These are phyloP conservation scores for Greenwoodochromis staneri DNA, from an alignment of 2,113 vertebrate species.

Conservation along the genomic window DNA sequence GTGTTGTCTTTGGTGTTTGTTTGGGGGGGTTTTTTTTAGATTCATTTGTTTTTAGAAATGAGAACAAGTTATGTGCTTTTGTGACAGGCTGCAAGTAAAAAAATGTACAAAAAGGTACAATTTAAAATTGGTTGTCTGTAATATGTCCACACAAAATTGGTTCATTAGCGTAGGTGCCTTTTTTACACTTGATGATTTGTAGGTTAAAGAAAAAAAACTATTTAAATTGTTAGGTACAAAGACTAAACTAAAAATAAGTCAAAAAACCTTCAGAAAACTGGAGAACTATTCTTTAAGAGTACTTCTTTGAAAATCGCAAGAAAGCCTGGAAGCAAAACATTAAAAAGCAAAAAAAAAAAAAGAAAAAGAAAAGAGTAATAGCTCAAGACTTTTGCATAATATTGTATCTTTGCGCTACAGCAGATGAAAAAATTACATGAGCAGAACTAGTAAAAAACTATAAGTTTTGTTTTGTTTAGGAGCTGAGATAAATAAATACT, in stretches of 20 bases:
- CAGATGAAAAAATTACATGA: neutral
- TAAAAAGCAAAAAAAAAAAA: neutral
- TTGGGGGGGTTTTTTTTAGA: accelerated
- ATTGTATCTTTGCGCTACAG: neutral
- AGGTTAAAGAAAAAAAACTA: neutral
- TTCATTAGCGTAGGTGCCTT: neutral
- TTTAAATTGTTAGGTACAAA: neutral
- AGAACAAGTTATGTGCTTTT: neutral
- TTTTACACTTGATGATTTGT: neutral
- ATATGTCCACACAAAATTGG: neutral
- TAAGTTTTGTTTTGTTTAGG: neutral
- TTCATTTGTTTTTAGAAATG: neutral
- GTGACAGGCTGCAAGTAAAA: neutral
- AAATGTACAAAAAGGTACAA: neutral
- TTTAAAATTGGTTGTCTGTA: neutral
- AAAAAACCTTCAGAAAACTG: neutral
- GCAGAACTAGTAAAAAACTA: neutral
- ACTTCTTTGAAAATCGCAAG: neutral
- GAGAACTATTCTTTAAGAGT: neutral
- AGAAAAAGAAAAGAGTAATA: neutral
- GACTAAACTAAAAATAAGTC: neutral
- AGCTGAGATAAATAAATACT: neutral
- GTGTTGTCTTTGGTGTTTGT: neutral
- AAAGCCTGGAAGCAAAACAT: neutral
- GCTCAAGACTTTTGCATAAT: neutral